These are phyloP conservation scores for Brenthis daphne DNA, from an alignment of 2,888 invertebrate species.

Conservation along the genomic window DNA sequence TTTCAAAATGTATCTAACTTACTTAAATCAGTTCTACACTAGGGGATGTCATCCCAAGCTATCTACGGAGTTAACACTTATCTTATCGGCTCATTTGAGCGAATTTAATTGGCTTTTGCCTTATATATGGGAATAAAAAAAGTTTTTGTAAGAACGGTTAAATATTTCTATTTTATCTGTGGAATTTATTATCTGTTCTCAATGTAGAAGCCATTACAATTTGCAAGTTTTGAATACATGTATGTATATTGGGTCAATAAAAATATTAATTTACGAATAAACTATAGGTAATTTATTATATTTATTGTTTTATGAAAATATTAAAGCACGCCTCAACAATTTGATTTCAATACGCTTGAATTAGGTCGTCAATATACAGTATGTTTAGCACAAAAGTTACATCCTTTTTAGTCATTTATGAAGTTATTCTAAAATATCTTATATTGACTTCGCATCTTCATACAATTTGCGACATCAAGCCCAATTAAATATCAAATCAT, in stretches of 20 bases:
- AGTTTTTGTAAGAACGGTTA: neutral
- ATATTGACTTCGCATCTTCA: too few relatives aligned
- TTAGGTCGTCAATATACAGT: too few relatives aligned
- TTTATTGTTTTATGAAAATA: too few relatives aligned
- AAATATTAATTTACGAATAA: too few relatives aligned
- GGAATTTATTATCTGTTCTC: neutral
- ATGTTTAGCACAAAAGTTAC: too few relatives aligned
- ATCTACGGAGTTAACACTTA: constrained; percentile 49
- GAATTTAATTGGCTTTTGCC: constrained; percentile 29
- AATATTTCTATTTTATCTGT: constrained; percentile 1
- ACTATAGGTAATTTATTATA: too few relatives aligned
- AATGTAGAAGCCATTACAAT: neutral
- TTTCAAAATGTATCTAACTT: constrained; percentile 66
- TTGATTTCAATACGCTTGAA: too few relatives aligned
- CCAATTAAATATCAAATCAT: too few relatives aligned
- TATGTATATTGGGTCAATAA: neutral
- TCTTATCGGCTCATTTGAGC: constrained; percentile 44
- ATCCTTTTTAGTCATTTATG: too few relatives aligned
- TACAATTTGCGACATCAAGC: too few relatives aligned
- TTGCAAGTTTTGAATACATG: neutral
- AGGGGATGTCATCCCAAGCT: constrained; percentile 66
- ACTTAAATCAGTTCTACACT: constrained; percentile 63
- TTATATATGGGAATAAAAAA: neutral
- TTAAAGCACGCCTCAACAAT: too few relatives aligned
- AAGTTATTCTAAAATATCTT: too few relatives aligned